Evolutionary conservation across 2,113 vertebrate genomes (phyloP).

Genomic region (Phalacrocorax carbo): DNA sequence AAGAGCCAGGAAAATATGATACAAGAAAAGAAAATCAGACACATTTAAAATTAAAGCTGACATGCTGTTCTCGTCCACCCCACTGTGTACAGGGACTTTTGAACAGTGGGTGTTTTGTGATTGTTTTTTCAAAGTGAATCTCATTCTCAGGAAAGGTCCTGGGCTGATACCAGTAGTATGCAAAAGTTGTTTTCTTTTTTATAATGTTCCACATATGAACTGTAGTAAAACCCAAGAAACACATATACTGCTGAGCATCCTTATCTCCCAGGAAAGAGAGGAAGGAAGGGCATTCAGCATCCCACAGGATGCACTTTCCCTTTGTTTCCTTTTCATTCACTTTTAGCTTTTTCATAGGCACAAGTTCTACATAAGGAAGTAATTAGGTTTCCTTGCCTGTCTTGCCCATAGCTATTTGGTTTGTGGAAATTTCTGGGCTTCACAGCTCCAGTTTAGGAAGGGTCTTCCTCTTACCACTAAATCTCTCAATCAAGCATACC

Average conservation of each 20-base stretch:
- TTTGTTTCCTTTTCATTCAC: not conserved
- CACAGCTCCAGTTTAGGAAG: not conserved
- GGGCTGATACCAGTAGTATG: not conserved
- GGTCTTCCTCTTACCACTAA: not conserved
- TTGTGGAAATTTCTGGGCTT: not conserved
- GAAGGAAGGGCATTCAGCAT: not conserved
- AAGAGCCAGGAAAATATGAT: not conserved
- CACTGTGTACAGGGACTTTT: not conserved
- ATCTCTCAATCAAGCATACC: not conserved
- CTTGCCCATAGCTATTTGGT: not conserved
- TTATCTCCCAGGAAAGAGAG: not conserved
- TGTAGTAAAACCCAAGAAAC: not conserved
- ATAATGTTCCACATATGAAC: not conserved
- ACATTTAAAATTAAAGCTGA: not conserved
- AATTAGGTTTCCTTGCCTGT: not conserved
- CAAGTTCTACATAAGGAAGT: not conserved
- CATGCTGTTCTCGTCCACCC: not conserved
- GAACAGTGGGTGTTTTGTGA: not conserved
- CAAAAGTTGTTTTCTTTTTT: not conserved
- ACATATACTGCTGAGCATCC: not conserved
- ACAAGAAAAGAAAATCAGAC: not conserved
- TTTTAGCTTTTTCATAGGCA: not conserved
- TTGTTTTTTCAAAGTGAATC: not conserved
- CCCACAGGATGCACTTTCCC: not conserved
- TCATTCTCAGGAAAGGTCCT: not conserved